A percentile compares a stretch with the other conserved stretches of the same genome.
Conservation (phyloP, 2,888 invertebrate genomes). For the Deilephila elpenor region DNA sequence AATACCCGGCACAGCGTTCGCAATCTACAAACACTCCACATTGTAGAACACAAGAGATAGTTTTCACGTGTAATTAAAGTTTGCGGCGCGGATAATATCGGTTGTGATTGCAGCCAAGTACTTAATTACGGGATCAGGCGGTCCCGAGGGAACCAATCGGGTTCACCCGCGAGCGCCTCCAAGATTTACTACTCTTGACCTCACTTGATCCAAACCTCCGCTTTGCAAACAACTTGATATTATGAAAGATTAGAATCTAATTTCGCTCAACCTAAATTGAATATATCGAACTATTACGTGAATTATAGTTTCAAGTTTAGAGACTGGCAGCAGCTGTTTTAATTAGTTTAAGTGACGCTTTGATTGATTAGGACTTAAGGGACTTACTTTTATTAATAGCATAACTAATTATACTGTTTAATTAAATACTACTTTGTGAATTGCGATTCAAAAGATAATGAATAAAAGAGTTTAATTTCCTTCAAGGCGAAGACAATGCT, state of each 20-base stretch:
- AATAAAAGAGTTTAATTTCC: conserved; percentile 20
- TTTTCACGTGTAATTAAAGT: conserved; percentile 71
- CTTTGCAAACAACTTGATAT: conserved; percentile 52
- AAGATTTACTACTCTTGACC: conserved; percentile 75
- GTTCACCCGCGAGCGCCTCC: conserved; percentile 52
- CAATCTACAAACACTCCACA: conserved; percentile 43
- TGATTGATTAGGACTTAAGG: background rate
- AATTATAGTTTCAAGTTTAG: background rate
- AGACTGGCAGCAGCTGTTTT: background rate
- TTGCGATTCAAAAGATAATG: background rate
- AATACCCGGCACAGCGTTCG: conserved; percentile 45
- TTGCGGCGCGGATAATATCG: conserved; percentile 66
- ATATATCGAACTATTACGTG: background rate
- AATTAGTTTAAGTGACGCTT: conserved; percentile 6
- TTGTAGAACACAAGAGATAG: conserved; percentile 54
- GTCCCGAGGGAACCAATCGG: conserved; percentile 58
- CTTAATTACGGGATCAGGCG: conserved; percentile 67
- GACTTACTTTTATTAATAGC: background rate
- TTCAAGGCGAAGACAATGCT: background rate
- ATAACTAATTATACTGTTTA: background rate
- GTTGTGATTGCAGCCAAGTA: conserved; percentile 67
- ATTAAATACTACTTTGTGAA: background rate
- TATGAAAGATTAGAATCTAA: conserved; percentile 47
- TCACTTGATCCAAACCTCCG: conserved; percentile 59
- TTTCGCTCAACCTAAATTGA: conserved; percentile 20